Percentiles rank a stretch among this genome's conserved stretches.
These are phyloP conservation scores for Thereva unica DNA, from an alignment of 2,888 invertebrate species.

Conservation along the genomic window DNA sequence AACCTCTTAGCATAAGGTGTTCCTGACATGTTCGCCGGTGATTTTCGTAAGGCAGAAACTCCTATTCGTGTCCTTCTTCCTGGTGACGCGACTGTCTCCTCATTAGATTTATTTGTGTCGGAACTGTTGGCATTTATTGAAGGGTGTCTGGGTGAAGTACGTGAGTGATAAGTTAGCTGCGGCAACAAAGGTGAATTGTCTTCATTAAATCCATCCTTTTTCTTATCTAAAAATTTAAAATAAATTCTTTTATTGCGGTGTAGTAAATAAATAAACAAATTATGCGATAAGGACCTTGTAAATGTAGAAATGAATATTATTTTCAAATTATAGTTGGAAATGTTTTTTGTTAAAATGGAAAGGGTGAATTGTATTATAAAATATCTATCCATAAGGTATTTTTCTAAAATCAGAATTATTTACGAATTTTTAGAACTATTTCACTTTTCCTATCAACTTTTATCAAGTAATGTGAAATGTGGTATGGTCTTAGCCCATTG, in stretches of 20 bases:
- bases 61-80: slow-evolving; percentile 30
- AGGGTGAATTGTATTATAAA: no score
- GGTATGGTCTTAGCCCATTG: no score
- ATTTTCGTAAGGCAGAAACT: slow-evolving; percentile 34
- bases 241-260: not conserved
- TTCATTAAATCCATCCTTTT: slow-evolving; percentile 51
- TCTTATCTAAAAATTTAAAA: slow-evolving; percentile 49
- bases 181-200: slow-evolving; percentile 44
- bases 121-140: slow-evolving; percentile 8
- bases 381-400: no score
- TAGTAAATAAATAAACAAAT: no score
- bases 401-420: no score
- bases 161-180: slow-evolving; percentile 26
- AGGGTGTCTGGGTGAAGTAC: slow-evolving; percentile 28
- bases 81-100: slow-evolving; percentile 23
- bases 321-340: no score
- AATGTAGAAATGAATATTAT: no score
- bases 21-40: slow-evolving; percentile 17
- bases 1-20: slow-evolving; percentile 43
- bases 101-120: slow-evolving; percentile 33
- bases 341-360: no score
- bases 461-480: no score
- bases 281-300: no score
- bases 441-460: no score
- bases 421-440: no score